These are phyloP conservation scores for Bujurquina vittata DNA, from an alignment of 2,113 vertebrate genomes.

Conservation along the genomic window DNA sequence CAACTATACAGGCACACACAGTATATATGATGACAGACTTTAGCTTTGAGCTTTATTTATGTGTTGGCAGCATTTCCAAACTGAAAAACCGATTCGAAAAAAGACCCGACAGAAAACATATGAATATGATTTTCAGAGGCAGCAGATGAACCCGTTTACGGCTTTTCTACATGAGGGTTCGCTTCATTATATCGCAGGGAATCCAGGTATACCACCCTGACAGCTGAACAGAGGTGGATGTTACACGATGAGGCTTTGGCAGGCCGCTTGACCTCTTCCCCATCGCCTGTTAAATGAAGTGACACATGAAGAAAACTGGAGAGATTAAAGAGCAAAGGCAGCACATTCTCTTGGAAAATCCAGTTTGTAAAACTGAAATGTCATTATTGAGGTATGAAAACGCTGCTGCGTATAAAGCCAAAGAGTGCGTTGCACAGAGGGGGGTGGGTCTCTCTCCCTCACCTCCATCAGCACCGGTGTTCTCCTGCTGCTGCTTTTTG, in stretches of 20 bases:
- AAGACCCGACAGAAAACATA: not conserved
- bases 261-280: not conserved
- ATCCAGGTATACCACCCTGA: not conserved
- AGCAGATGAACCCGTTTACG: accelerated
- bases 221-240: not conserved
- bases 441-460: no score
- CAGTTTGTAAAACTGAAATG: not conserved
- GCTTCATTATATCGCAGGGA: not conserved
- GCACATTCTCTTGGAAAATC: not conserved
- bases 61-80: not conserved
- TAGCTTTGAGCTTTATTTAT: not conserved
- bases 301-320: not conserved
- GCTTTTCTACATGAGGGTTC: not conserved
- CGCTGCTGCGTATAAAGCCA: not conserved
- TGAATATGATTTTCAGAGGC: not conserved
- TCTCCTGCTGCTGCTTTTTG: not conserved
- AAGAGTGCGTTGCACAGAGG: not conserved
- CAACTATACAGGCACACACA: not conserved
- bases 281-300: not conserved
- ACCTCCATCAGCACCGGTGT: not conserved
- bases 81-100: not conserved
- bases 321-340: not conserved
- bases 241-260: not conserved
- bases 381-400: not conserved
- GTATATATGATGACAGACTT: not conserved